These are phyloP conservation scores for Epistrophella euchroma DNA, from an alignment of 2,888 invertebrate species.

Conservation along the genomic window DNA sequence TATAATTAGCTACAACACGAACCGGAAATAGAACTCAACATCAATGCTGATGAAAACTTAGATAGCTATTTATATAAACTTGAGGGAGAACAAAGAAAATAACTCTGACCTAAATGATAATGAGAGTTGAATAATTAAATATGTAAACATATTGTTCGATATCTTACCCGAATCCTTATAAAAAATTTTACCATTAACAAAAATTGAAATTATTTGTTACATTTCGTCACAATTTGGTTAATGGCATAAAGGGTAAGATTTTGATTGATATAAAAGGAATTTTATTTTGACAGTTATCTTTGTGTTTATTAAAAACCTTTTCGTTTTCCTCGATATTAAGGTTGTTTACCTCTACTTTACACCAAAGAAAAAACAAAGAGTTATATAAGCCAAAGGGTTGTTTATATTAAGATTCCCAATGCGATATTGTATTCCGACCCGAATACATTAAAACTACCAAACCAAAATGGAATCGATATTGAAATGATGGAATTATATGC, in stretches of 20 bases:
- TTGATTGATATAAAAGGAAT: background rate
- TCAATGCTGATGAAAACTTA: background rate
- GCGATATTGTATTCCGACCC: background rate
- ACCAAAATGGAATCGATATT: constrained; percentile 11
- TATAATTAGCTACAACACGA: background rate
- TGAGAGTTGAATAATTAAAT: background rate
- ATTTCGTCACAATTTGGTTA: background rate
- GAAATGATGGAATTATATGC: constrained; percentile 1
- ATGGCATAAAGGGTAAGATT: background rate
- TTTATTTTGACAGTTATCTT: constrained; percentile 5
- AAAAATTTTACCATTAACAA: background rate
- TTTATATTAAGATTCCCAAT: constrained; percentile 4
- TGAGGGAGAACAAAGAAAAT: background rate
- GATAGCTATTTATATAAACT: background rate
- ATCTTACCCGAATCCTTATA: background rate
- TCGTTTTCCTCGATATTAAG: background rate
- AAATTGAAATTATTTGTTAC: background rate
- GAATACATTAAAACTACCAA: constrained; percentile 8
- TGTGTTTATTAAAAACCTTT: background rate
- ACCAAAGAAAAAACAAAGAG: background rate
- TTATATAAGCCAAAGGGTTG: background rate
- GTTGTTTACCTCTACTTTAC: background rate
- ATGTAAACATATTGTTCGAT: background rate
- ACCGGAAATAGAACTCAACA: background rate
- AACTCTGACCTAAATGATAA: background rate